Evolutionary conservation across 2,113 vertebrate genomes (phyloP).

Genomic region (Diphyllodes magnificus): DNA sequence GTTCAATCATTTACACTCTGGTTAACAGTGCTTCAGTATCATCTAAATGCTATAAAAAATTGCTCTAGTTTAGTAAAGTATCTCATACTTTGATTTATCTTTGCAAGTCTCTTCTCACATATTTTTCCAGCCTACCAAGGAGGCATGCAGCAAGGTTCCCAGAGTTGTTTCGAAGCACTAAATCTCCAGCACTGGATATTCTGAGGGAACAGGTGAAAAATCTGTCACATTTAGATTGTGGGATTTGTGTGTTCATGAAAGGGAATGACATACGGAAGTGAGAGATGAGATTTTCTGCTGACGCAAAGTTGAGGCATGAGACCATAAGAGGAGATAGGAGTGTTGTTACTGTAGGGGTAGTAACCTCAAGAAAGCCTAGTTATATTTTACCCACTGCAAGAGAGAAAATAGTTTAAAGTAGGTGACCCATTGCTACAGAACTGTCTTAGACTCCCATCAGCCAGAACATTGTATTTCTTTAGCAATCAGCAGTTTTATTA

Average conservation of each 20-base stretch:
- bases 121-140: not conserved
- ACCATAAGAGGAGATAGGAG: not conserved
- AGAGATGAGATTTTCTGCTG: conserved; percentile 8
- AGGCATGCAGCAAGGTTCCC: not conserved
- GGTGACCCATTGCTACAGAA: not conserved
- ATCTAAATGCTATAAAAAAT: conserved; percentile 61
- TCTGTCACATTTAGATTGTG: not conserved
- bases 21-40: conserved; percentile 47
- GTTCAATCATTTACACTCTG: conserved; percentile 61
- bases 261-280: not conserved
- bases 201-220: not conserved
- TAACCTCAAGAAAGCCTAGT: not conserved
- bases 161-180: not conserved
- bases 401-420: not conserved
- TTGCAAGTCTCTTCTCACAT: conserved; percentile 10
- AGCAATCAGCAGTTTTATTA: not conserved
- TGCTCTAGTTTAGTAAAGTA: conserved; percentile 50
- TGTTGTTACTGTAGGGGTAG: not conserved
- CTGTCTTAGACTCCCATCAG: not conserved
- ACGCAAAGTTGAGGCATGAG: not conserved
- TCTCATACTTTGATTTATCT: conserved; percentile 57
- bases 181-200: not conserved
- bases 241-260: conserved; percentile 1
- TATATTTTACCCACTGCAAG: not conserved
- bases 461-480: not conserved